Evolutionary conservation across 2,888 invertebrate species (phyloP), one percentile per base, ranked within the genome.

Genomic region (Papilio demoleus): DNA sequence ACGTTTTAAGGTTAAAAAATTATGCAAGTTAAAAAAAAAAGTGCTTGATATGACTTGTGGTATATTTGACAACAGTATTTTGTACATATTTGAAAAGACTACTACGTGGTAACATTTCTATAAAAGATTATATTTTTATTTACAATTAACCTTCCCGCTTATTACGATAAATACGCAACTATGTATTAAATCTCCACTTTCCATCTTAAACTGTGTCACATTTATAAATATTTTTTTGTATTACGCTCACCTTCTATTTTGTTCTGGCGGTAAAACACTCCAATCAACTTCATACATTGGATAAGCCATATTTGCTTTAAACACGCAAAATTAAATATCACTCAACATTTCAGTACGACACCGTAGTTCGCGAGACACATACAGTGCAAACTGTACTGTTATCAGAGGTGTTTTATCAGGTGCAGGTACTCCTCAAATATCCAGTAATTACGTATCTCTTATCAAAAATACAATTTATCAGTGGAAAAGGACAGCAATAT

Each of bases 231-330:
- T n/a, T n/a, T 17, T 38, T 58, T 40, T 68, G 47, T 53, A 65
- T 72, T 73, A 68, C 72, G 84, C 87, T 81, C 94, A 97, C 97
- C 97, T 96, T 93, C 97, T 94, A 83, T 97, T 97, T 76, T 96
- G 94, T 88, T 97, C 97, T 70, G 96, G 96, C 72, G 97, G 97
- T 78, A 97, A 92, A 76, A 97, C 95, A 90, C 97, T 97, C 96
- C 96, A 96, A 84, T 97, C 97, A 70, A 95, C 94, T 87, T 97
- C 97, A 84, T 96, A 96, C 92, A 92, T 92, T 70, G 92, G 92
- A 86, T 92, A 92, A 70, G 92, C 92, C 92, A 92, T 92, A 73
- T 71, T 85, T 76, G 72, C 71, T 77, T 71, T 75, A 73, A 79
- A 81, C 80, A 75, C 76, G 79, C 75, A 77, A 77, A 56, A 75